Conservation (phyloP, 2,888 invertebrate genomes). For the Leptinotarsa rubiginosa region DNA sequence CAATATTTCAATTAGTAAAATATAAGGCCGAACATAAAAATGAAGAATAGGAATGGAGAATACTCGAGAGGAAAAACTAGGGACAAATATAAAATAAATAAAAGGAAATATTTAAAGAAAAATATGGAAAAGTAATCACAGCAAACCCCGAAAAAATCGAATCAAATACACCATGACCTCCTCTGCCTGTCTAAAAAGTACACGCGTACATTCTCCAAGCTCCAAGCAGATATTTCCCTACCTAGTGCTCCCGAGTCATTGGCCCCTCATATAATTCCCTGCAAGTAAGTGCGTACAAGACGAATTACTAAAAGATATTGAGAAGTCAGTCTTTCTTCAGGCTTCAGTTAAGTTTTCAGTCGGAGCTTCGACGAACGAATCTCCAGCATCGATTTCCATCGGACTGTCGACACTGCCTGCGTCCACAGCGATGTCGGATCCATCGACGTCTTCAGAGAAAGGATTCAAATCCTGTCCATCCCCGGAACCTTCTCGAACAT, state of each 20-base stretch:
- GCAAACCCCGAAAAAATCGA: neutral
- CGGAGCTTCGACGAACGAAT: neutral
- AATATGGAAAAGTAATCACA: neutral
- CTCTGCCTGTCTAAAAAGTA: neutral
- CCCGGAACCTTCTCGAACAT: neutral
- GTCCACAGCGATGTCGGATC: too few species aligned
- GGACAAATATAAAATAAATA: neutral
- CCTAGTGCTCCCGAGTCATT: slow-evolving; percentile 2
- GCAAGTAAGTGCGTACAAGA: slow-evolving; percentile 8
- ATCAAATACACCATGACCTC: neutral
- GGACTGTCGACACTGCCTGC: slow-evolving; percentile 3
- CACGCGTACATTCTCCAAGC: neutral
- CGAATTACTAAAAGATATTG: slow-evolving; percentile 2
- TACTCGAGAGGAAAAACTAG: neutral
- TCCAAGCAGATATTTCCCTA: neutral
- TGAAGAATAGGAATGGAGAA: neutral
- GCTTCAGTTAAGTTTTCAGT: neutral
- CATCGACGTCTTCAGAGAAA: neutral
- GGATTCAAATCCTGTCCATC: neutral
- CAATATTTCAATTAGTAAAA: neutral
- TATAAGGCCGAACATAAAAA: neutral
- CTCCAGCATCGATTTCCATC: slow-evolving; percentile 18
- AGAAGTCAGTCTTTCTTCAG: slow-evolving; percentile 25
- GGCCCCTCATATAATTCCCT: slow-evolving; percentile 12
- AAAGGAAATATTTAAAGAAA: too few species aligned